These are phyloP conservation scores for Tortricodes alternella DNA, from an alignment of 2,888 invertebrate genomes.

Conservation along the genomic window DNA sequence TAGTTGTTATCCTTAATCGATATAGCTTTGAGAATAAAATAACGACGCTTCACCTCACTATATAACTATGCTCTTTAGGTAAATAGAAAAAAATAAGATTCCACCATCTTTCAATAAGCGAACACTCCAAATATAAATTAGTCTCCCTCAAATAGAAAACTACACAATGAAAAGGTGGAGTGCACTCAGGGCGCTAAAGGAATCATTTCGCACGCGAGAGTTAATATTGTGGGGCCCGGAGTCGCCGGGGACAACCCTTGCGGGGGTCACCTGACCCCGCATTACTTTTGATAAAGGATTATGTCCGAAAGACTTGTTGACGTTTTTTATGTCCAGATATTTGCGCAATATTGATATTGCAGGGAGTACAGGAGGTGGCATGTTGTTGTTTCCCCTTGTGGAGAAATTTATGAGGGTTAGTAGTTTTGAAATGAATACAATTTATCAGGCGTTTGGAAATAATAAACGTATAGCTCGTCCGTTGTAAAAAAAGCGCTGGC, in stretches of 20 bases:
- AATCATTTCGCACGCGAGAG: constrained; percentile 43
- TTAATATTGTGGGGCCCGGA: constrained; percentile 57
- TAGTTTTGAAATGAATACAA: not conserved
- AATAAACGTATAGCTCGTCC: too few species aligned
- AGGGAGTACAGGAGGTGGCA: not conserved
- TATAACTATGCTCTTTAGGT: too few species aligned
- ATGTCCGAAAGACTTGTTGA: constrained; percentile 49
- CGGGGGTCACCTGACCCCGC: constrained; percentile 49
- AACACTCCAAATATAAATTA: constrained; percentile 23
- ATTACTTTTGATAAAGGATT: constrained; percentile 50
- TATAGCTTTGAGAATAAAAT: too few species aligned
- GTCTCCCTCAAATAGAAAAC: constrained; percentile 37
- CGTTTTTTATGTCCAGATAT: constrained; percentile 30
- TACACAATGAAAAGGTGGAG: constrained; percentile 50
- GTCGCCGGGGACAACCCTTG: constrained; percentile 37
- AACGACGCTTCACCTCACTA: too few species aligned
- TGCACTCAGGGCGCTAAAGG: constrained; percentile 54
- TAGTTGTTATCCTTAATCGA: too few species aligned
- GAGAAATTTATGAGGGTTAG: not conserved
- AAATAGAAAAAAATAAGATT: too few species aligned
- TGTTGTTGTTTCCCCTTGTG: not conserved
- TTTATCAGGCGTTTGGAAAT: too few species aligned
- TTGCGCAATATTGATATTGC: constrained; percentile 29
- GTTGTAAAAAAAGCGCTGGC: too few species aligned
- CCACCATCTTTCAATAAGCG: not conserved